phyloP scores from a whole-genome alignment of 2,113 vertebrate genomes.

The Accipiter cooperii region DNA sequence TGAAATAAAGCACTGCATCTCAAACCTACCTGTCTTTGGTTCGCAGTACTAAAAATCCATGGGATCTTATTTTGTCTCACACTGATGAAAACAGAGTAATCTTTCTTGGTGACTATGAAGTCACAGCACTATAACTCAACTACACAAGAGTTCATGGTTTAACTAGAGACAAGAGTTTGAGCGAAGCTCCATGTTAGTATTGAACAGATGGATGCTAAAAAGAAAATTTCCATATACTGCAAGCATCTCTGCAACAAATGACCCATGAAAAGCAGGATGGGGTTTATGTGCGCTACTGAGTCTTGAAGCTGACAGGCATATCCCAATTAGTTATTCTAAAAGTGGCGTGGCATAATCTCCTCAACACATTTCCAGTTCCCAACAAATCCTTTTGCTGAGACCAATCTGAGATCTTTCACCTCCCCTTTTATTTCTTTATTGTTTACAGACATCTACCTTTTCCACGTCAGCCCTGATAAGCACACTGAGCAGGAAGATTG shows the following conservation, averaged over 20 bases:
- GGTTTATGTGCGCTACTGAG: rapidly evolving
- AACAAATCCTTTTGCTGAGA: neutral
- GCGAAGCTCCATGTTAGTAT: neutral
- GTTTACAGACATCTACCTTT: slow-evolving; percentile 20
- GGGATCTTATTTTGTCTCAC: neutral
- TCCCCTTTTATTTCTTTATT: neutral
- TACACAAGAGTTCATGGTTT: neutral
- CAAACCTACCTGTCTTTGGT: neutral
- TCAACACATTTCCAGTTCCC: neutral
- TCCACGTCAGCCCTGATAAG: neutral
- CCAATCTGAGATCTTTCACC: neutral
- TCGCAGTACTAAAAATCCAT: neutral
- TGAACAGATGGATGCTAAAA: slow-evolving; percentile 3
- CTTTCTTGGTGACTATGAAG: neutral
- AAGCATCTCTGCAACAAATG: neutral
- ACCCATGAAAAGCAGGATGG: neutral
- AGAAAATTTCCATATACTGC: neutral
- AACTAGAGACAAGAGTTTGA: neutral
- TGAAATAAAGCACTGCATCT: neutral
- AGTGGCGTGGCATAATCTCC: neutral
- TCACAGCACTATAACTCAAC: neutral
- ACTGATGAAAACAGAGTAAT: neutral
- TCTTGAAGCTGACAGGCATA: neutral
- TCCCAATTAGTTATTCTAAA: neutral
- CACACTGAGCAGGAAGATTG: neutral